These are phyloP conservation scores for Heteropelma amictum DNA, from an alignment of 2,888 invertebrate species.

Conservation along the genomic window DNA sequence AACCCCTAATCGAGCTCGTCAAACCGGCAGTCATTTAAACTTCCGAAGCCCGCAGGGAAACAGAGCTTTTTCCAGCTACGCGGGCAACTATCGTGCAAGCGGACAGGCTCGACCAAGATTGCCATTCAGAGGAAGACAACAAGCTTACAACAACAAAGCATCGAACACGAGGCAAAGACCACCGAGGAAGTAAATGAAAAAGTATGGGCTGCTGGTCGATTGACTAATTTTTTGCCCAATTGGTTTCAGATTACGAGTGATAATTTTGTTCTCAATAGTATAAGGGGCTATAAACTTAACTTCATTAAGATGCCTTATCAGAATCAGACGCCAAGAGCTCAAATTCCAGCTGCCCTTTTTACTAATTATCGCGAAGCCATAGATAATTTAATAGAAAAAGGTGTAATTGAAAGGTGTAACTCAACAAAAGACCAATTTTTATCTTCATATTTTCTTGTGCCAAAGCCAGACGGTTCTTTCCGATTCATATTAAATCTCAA, in stretches of 20 bases:
- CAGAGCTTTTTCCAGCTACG: slow-evolving; percentile 11
- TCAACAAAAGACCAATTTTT: neutral
- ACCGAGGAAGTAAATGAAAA: slow-evolving; percentile 13
- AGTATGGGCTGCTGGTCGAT: slow-evolving; percentile 14
- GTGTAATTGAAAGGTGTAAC: neutral
- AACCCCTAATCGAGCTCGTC: too few species aligned
- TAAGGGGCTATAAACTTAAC: slow-evolving; percentile 34
- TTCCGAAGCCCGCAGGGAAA: slow-evolving; percentile 16
- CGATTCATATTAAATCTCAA: slow-evolving; percentile 45
- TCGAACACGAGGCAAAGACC: neutral
- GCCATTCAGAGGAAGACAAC: slow-evolving; percentile 27
- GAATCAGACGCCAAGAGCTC: neutral
- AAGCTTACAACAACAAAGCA: slow-evolving; percentile 15
- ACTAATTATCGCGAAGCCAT: neutral
- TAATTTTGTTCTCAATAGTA: slow-evolving; percentile 33
- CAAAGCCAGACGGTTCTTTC: neutral
- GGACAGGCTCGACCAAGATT: slow-evolving; percentile 10
- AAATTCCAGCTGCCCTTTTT: neutral
- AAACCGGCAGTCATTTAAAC: too few species aligned
- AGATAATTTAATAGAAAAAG: neutral
- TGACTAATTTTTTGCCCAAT: neutral
- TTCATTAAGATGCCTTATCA: slow-evolving; percentile 2
- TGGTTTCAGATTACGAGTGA: slow-evolving; percentile 39
- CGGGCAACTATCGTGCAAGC: slow-evolving; percentile 14
- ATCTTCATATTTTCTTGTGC: neutral